Evolutionary conservation across 37 sponge, comb jelly and placozoan species (phyloP), one percentile per base, ranked within the genome.

Genomic region (Ephydatia muelleri): DNA sequence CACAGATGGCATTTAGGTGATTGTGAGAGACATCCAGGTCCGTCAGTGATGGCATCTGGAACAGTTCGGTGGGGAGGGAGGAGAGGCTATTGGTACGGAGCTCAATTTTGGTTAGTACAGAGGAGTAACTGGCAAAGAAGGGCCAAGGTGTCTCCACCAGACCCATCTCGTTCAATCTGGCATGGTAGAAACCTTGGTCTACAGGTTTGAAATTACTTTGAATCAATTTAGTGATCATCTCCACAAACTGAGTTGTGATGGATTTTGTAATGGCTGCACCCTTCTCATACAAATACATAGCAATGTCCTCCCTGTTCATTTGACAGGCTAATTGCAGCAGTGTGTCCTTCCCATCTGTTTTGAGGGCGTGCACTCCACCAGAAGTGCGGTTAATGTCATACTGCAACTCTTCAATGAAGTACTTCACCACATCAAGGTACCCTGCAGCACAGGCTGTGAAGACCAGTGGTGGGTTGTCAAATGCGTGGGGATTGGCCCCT

Each of bases 361-460:
- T 49, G 3, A 76, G n/a, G n/a, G n/a, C n/a, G n/a, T n/a, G n/a
- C n/a, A n/a, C 13, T 22, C 91, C 91, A 76, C 49, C 39, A 1
- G 85, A 34, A 13, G 88, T 94, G 16, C 71, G 81, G 38, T 82
- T 35, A 26, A 94, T 67, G 38, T 90, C 75, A 38, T 72, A 90
- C 0, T 90, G 78, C 69, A 76, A 86, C 67, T 85, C 82, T n/a
- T 89, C 85, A 78, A 95, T 72, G 48, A 95, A 74, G 65, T 87
- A 92, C 47, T 87, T 79, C 38, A 92, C 30, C 8, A 92, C 85
- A 3, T 76, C 88, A 0, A 95, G 73, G 33, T 89, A 87, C 0
- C 92, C 93, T 21, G 87, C 87, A 21, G 84, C 70, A 49, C 93
- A 91, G 0, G 95, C 93, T 8, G 88, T 92, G 84, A 88, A 86